Evolutionary conservation across 1,140 invertebrate genomes (phyloP), one percentile per base, ranked within the genome.

Genomic region (Anastatus disparis): DNA sequence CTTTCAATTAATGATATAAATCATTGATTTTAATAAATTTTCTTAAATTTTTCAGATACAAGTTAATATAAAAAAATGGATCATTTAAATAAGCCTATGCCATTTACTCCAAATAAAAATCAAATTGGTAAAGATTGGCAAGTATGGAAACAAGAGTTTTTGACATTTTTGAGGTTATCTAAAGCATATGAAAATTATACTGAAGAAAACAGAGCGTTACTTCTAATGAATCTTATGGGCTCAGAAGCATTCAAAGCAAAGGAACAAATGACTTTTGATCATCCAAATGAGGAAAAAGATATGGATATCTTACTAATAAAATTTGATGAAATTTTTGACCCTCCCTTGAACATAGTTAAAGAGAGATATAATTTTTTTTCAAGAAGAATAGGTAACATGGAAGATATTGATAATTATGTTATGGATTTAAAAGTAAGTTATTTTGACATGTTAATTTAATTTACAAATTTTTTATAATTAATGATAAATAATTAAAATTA

Each of bases 141-240:
- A 17, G 15, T 48, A 26, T 76, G 75, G 74, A 76, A 76, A 31
- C 22, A 55, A 1, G 10, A 69, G 22, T 73, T 76, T 12, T 0
- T 71, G 13, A 10, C 15, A 2, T 73, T 29, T 10, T 42, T 68
- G 17, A 38, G 9, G 7, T 13, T 63, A 10, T 63, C 6, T 2
- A 24, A 26, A 10, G 48, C 53, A 26, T 9, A 58, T 15, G 2
- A 6, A 0, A 40, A 20, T 9, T 29, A 12, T 1, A 9, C 48
- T 1, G 29, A 44, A 1, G 22, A 46, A 17, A 8, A 20, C 24
- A 73, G 64, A 42, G 59, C 48, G 27, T 26, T 61, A 6, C n/a
- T 26, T 7, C 40, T 76, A 13, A n/a, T 73, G 29, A 76, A 76
- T 66, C 9, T 56, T 8, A 76, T 76, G 67, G 75, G 74, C 7